Evolutionary conservation across 2,113 vertebrate species (phyloP).

Genomic region (Euleptes europaea): DNA sequence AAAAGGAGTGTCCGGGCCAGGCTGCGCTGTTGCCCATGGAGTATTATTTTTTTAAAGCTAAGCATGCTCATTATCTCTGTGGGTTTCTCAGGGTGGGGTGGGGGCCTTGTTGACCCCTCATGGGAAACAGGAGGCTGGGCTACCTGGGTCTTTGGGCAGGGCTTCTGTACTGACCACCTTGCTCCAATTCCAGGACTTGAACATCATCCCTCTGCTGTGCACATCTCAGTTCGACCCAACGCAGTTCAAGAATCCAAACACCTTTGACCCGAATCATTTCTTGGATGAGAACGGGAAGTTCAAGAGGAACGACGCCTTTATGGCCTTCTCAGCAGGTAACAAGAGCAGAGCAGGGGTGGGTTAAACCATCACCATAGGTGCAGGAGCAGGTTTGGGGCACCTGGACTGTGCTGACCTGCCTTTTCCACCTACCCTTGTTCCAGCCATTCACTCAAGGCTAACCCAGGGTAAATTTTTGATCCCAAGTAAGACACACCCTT

Average conservation of each 20-base stretch:
- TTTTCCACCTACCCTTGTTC: neutral
- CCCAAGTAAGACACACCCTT: too few relatives aligned
- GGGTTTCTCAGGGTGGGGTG: too few relatives aligned
- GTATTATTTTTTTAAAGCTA: too few relatives aligned
- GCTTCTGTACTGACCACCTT: neutral
- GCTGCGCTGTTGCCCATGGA: too few relatives aligned
- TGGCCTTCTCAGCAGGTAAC: conserved; percentile 70
- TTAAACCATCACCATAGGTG: neutral
- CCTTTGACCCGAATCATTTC: conserved; percentile 70
- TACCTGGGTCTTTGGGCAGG: neutral
- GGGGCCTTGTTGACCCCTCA: neutral
- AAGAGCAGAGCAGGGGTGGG: too few relatives aligned
- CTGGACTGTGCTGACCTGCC: too few relatives aligned
- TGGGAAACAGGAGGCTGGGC: neutral
- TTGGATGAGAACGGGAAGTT: conserved; percentile 67
- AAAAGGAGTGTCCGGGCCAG: too few relatives aligned
- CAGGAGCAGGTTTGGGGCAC: neutral
- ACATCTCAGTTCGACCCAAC: conserved; percentile 59
- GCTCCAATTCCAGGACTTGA: conserved; percentile 36
- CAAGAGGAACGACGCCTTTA: conserved; percentile 65
- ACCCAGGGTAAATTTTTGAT: too few relatives aligned
- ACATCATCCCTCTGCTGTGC: conserved; percentile 64
- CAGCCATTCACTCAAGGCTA: too few relatives aligned
- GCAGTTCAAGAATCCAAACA: conserved; percentile 57
- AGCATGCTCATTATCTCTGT: too few relatives aligned